A percentile compares a stretch with the other conserved stretches of the same genome.
phyloP scores from a whole-genome alignment of 2,113 vertebrate species.

The Dasypus novemcinctus region DNA sequence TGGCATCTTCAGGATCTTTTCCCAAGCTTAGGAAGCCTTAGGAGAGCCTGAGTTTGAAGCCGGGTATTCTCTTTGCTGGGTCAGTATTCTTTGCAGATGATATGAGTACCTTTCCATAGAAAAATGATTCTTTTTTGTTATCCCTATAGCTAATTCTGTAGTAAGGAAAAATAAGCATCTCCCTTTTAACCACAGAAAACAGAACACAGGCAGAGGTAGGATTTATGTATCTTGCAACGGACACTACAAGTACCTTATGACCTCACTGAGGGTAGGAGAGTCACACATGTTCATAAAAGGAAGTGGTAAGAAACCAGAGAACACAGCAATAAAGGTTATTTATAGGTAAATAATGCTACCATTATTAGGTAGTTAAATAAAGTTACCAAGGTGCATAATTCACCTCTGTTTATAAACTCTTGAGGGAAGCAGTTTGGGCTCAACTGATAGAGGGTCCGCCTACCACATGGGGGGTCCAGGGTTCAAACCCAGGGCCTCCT shows the following conservation, averaged over 20 bases:
- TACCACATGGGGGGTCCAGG: too few relatives aligned
- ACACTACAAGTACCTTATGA: background rate
- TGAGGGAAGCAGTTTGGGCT: too few relatives aligned
- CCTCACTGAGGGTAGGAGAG: background rate
- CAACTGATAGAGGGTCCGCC: too few relatives aligned
- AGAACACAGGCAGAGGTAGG: background rate
- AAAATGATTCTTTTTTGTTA: background rate
- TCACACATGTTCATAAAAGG: background rate
- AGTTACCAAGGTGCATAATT: background rate
- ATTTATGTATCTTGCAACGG: background rate
- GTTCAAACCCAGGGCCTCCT: too few relatives aligned
- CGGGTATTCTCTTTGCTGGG: background rate
- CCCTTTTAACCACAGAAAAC: background rate
- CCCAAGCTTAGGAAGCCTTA: background rate
- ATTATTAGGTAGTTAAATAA: too few relatives aligned
- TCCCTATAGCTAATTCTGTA: background rate
- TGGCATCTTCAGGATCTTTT: background rate
- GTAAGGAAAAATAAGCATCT: background rate
- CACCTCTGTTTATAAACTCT: background rate
- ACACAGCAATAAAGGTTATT: background rate
- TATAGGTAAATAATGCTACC: background rate
- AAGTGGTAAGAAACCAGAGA: background rate
- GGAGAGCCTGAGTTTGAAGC: background rate
- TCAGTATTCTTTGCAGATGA: background rate
- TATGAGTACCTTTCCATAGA: background rate